Percentiles rank a stretch among this genome's conserved stretches.
Evolutionary conservation across 1,140 invertebrate genomes (phyloP).

Genomic region (Brachionus manjavacas): DNA sequence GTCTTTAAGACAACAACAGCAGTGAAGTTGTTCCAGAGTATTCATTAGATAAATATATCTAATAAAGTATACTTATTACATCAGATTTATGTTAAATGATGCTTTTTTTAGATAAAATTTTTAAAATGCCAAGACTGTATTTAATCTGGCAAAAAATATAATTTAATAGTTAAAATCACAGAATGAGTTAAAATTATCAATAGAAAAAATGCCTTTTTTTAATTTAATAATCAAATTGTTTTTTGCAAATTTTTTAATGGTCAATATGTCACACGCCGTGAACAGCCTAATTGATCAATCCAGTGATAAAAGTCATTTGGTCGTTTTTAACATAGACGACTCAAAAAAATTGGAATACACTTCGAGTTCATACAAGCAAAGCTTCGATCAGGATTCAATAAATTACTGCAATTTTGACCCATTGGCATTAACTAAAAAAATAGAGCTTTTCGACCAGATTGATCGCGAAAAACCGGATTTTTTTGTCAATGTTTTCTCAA

Average conservation of each 20-base stretch:
- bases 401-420: constrained; percentile 41
- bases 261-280: not conserved
- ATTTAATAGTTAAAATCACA: not conserved
- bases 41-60: too few relatives aligned
- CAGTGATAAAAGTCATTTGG: not conserved
- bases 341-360: constrained; percentile 15
- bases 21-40: too few relatives aligned
- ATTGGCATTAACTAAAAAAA: not conserved
- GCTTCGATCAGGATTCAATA: constrained; percentile 29
- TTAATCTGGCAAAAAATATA: not conserved
- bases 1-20: too few relatives aligned
- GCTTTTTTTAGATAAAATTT: not conserved
- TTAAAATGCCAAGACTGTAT: not conserved
- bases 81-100: too few relatives aligned
- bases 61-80: too few relatives aligned
- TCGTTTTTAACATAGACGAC: constrained; percentile 37
- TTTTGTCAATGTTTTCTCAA: constrained; percentile 16
- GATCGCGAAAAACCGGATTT: constrained; percentile 1
- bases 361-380: constrained; percentile 37
- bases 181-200: not conserved
- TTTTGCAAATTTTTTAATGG: not conserved
- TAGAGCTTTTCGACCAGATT: not conserved
- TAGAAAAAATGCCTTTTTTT: not conserved
- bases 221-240: not conserved
- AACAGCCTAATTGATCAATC: not conserved